Evolutionary conservation across 2,113 vertebrate genomes (phyloP), one percentile per base, ranked within the genome.

Genomic region (Pleuronectes platessa): DNA sequence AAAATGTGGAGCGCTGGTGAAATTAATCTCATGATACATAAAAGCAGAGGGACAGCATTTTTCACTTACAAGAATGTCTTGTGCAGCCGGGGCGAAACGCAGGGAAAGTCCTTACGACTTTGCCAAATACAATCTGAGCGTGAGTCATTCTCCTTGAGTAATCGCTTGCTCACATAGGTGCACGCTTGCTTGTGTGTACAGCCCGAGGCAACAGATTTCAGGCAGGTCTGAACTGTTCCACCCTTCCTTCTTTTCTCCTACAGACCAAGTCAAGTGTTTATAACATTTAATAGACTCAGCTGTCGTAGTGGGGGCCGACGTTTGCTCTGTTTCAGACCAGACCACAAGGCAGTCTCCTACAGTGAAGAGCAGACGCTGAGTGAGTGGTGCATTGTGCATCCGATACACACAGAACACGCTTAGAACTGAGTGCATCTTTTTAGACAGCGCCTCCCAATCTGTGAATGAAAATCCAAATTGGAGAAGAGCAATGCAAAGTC

Each of bases 191-290:
- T 7, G 31, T 45, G 20, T 68, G 42, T 67, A 80, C 74, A 85
- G 81, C 91, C 85, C 77, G 71, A 85, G 90, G 92, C 87, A 81
- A 88, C 61, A 86, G 81, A 92, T 92, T 92, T 92, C 76, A 90
- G 88, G 86, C 91, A 93, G 89, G 91, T 93, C 88, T 88, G 90
- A 83, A 87, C 90, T 85, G 75, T 78, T 85, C 69, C 78, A 67
- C 70, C 40, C 40, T 5, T 21, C 35, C 81, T 49, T 24, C 79
- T 35, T 72, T 86, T 62, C 10, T 31, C 17, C 77, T 66, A n/a
- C 61, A 78, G 51, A 80, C 54, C 14, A 11, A 86, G 71, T 85
- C 14, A 10, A 88, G 68, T 86, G 83, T 85, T 90, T 82, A 85
- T 81, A 84, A 76, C 83, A 79, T 78, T 85, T 80, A 77, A 89